These are phyloP conservation scores for Oedothorax gibbosus DNA, from an alignment of 1,140 invertebrate genomes.

Conservation along the genomic window DNA sequence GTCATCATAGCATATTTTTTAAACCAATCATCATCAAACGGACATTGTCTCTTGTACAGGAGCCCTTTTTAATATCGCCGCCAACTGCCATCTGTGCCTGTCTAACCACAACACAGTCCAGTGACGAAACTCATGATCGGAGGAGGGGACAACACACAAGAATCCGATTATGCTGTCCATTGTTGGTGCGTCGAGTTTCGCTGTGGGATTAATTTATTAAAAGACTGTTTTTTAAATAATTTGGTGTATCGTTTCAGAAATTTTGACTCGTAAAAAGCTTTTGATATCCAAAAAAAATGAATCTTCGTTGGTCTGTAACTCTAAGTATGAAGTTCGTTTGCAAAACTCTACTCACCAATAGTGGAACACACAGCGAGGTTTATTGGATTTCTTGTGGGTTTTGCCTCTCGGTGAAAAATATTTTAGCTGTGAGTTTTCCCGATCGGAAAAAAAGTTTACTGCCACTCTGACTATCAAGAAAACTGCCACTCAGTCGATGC, in stretches of 20 bases:
- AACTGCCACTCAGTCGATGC: neutral
- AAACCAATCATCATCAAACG: slow-evolving; percentile 15
- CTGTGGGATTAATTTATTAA: neutral
- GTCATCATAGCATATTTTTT: slow-evolving; percentile 62
- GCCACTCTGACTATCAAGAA: neutral
- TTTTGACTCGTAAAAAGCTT: neutral
- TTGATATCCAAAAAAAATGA: too few relatives aligned
- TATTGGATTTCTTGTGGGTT: too few relatives aligned
- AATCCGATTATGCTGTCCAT: neutral
- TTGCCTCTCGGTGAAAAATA: too few relatives aligned
- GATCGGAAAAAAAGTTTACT: neutral
- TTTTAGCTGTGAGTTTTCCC: too few relatives aligned
- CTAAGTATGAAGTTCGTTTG: too few relatives aligned
- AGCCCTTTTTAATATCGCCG: slow-evolving; percentile 24
- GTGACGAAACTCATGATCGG: slow-evolving; percentile 1
- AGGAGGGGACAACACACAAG: slow-evolving; percentile 7
- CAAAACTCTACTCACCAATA: too few relatives aligned
- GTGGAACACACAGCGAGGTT: too few relatives aligned
- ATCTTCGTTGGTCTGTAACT: too few relatives aligned
- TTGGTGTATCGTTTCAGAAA: neutral
- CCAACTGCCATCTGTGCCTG: slow-evolving; percentile 59
- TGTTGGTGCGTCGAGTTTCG: neutral
- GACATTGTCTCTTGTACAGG: slow-evolving; percentile 32
- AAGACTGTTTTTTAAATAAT: neutral
- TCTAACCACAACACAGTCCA: slow-evolving; percentile 35